These are phyloP conservation scores for Tetraneura akinire DNA, from an alignment of 1,140 invertebrate genomes.

Conservation along the genomic window DNA sequence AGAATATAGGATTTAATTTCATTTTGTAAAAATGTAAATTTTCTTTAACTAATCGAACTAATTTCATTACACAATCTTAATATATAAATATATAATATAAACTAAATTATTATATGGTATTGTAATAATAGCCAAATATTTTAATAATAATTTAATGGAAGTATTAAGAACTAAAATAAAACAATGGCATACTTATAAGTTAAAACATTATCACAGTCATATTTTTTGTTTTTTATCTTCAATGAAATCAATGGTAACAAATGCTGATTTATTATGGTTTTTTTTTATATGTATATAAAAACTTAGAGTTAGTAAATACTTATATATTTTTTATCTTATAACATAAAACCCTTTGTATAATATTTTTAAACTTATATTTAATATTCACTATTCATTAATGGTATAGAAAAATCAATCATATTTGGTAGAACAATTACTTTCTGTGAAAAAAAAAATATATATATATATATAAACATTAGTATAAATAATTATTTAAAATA, in stretches of 20 bases:
- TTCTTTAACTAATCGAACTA: conserved; percentile 25
- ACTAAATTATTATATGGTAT: background rate
- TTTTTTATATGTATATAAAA: background rate
- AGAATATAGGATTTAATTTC: conserved; percentile 12
- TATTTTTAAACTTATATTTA: conserved; percentile 4
- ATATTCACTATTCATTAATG: conserved; percentile 54
- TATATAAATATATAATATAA: too few relatives aligned
- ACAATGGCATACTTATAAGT: conserved; percentile 15
- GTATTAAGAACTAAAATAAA: conserved; percentile 33
- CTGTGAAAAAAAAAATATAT: conserved; percentile 50
- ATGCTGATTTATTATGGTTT: background rate
- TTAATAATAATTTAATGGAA: background rate
- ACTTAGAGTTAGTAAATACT: background rate
- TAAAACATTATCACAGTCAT: conserved; percentile 49
- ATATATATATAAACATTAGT: background rate
- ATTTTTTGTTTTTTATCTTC: conserved; percentile 3
- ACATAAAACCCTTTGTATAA: background rate
- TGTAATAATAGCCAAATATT: background rate
- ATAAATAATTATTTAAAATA: conserved; percentile 24
- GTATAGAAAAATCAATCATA: conserved; percentile 55
- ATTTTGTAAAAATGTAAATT: conserved; percentile 18
- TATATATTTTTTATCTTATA: background rate
- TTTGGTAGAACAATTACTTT: conserved; percentile 55
- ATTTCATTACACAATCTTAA: background rate
- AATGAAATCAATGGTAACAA: conserved; percentile 39